phyloP scores from a whole-genome alignment of 2,888 invertebrate species.

The Pristionchus mayeri region DNA sequence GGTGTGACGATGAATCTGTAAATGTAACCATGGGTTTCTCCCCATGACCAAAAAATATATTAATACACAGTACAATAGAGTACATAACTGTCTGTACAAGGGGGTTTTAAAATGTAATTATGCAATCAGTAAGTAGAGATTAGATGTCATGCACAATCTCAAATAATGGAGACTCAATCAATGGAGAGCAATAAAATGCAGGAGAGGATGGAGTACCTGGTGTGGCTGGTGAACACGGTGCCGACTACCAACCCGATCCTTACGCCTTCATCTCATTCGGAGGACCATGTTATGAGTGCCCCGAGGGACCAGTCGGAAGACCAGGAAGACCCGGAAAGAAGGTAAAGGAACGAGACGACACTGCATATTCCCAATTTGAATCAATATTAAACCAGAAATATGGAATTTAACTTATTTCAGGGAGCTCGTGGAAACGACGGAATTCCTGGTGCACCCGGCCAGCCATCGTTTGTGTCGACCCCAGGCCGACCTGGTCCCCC shows the following conservation, averaged over 20 bases:
- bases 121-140: no score
- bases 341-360: background rate
- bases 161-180: no score
- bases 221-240: conserved; percentile 3
- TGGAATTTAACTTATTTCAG: no score
- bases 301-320: conserved; percentile 49
- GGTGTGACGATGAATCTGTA: no score
- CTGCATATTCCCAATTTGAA: background rate
- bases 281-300: conserved; percentile 42
- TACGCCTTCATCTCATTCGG: conserved; percentile 29
- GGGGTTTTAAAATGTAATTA: no score
- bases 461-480: background rate
- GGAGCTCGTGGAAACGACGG: conserved; percentile 40
- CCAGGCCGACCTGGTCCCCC: background rate
- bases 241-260: background rate
- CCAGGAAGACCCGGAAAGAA: conserved; percentile 33
- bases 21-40: no score
- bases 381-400: background rate
- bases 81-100: no score
- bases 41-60: no score
- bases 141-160: no score
- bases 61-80: no score
- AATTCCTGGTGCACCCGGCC: background rate
- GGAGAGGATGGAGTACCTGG: conserved; percentile 24
- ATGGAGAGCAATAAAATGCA: background rate